A percentile compares a stretch with the other conserved stretches of the same genome.
phyloP scores from a whole-genome alignment of 2,797 vertebrate species.

The Gouania willdenowi region DNA sequence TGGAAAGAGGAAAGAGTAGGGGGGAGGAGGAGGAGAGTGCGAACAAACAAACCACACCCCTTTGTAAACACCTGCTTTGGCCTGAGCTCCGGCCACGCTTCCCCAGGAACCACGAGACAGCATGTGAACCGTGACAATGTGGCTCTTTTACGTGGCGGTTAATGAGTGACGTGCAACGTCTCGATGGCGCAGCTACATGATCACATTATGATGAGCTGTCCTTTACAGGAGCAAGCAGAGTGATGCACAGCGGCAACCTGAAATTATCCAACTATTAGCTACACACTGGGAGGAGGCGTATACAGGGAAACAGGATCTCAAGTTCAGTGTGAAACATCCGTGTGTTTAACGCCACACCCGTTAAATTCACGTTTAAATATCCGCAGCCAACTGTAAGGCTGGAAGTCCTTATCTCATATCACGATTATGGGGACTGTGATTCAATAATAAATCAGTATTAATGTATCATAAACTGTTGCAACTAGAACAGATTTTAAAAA shows the following conservation, averaged over 20 bases:
- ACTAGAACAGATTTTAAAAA: too few species aligned
- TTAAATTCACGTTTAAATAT: too few species aligned
- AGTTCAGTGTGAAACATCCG: conserved; percentile 38
- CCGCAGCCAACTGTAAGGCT: too few species aligned
- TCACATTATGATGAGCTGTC: conserved; percentile 2
- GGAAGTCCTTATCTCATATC: too few species aligned
- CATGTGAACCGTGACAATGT: conserved; percentile 12
- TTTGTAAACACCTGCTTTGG: conserved; percentile 49
- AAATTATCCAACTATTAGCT: background rate
- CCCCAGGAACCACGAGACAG: conserved; percentile 55
- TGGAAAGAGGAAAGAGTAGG: conserved; percentile 8
- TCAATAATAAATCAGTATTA: too few species aligned
- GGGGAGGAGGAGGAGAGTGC: conserved; percentile 23
- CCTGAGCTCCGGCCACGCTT: conserved; percentile 37
- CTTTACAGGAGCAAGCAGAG: conserved; percentile 13
- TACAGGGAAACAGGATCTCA: too few species aligned
- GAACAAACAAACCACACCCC: conserved; percentile 69
- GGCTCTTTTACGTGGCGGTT: conserved; percentile 13
- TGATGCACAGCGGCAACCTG: background rate
- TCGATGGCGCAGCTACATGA: too few species aligned
- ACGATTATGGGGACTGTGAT: too few species aligned
- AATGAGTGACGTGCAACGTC: conserved; percentile 29
- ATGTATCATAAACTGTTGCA: too few species aligned
- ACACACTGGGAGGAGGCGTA: conserved; percentile 1
- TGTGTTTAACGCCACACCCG: too few species aligned